Conservation (phyloP, 2,113 vertebrate genomes). For the Saguinus imperator region DNA sequence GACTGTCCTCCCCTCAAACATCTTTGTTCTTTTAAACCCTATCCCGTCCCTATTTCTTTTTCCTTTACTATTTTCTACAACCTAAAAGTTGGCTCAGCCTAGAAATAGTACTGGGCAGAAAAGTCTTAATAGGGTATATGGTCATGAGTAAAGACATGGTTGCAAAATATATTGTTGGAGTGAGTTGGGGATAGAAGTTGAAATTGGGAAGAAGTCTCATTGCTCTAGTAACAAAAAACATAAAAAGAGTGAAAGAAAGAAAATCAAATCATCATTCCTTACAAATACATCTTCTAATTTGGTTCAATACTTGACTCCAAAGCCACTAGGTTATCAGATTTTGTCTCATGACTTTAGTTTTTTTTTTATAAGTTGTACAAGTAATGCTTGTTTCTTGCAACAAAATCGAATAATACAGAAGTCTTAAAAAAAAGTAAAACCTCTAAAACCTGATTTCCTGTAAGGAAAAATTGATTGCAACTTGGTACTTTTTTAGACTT, state of each 20-base stretch:
- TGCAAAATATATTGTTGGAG: background rate
- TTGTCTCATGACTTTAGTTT: background rate
- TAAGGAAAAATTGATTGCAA: background rate
- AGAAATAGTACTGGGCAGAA: background rate
- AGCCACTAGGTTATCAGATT: background rate
- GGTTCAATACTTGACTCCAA: background rate
- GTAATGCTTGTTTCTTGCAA: background rate
- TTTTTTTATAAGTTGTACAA: constrained; percentile 2
- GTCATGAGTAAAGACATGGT: background rate
- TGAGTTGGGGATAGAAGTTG: background rate
- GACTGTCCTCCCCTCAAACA: background rate
- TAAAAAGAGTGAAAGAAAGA: background rate
- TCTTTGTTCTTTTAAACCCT: background rate
- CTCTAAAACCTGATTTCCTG: background rate
- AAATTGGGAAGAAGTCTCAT: background rate
- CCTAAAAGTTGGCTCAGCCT: background rate
- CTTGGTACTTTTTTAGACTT: background rate
- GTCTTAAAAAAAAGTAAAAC: background rate
- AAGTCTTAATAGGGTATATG: background rate
- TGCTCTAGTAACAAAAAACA: constrained; percentile 20
- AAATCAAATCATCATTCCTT: constrained; percentile 21
- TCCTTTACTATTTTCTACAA: background rate
- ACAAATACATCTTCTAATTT: background rate
- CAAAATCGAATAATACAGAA: constrained; percentile 29
- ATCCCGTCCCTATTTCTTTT: background rate